phyloP scores from a whole-genome alignment of 2,888 invertebrate species.

The Microplitis manilae region DNA sequence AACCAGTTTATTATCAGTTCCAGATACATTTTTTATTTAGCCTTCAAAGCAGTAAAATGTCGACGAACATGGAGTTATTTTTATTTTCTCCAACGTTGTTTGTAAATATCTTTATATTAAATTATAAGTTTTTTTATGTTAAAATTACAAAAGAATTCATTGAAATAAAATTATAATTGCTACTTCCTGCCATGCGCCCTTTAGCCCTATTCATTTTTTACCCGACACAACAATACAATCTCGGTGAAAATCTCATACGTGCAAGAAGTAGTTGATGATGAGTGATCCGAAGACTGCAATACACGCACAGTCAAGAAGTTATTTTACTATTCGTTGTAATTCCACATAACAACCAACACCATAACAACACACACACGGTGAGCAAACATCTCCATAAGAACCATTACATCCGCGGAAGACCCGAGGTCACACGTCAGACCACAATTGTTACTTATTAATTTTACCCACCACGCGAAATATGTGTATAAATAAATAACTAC shows the following conservation, averaged over 20 bases:
- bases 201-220: neutral
- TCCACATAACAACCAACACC: neutral
- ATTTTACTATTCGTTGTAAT: neutral
- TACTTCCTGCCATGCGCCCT: neutral
- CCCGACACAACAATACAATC: neutral
- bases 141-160: no score
- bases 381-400: slow-evolving; percentile 15
- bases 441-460: slow-evolving; percentile 28
- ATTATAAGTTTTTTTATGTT: neutral
- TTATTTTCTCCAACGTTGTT: neutral
- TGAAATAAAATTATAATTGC: neutral
- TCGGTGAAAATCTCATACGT: neutral
- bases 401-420: slow-evolving; percentile 37
- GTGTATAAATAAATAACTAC: neutral
- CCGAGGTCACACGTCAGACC: slow-evolving; percentile 18
- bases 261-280: neutral
- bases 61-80: neutral
- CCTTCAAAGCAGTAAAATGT: neutral
- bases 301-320: neutral
- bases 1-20: slow-evolving; percentile 26
- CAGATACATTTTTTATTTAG: slow-evolving; percentile 14
- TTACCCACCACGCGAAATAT: slow-evolving; percentile 15
- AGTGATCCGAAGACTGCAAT: neutral
- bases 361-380: slow-evolving; percentile 3
- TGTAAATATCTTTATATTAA: neutral